phyloP scores from a whole-genome alignment of 1,140 invertebrate species.

The Penaeus vannamei region DNA sequence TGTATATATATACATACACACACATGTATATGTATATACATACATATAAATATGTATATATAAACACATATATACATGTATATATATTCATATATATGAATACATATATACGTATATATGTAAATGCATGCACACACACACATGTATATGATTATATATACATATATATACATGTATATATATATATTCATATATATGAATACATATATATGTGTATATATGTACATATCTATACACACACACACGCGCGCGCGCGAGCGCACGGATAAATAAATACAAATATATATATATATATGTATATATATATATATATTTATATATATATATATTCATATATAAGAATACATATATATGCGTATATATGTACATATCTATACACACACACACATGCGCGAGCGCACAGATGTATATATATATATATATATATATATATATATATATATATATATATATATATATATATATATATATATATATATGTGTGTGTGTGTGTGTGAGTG shows the following conservation, averaged over 20 bases:
- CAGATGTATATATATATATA: too few relatives aligned
- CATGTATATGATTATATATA: background rate
- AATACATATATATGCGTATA: too few relatives aligned
- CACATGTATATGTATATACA: background rate
- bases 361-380: background rate
- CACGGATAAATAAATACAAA: background rate
- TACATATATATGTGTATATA: background rate
- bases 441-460: too few relatives aligned
- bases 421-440: too few relatives aligned
- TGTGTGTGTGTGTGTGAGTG: too few relatives aligned
- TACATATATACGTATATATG: too few relatives aligned
- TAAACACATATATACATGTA: background rate
- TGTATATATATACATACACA: background rate
- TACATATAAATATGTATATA: background rate
- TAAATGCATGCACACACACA: too few relatives aligned
- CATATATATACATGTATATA: background rate
- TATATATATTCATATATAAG: constrained; percentile 20
- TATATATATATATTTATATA: background rate
- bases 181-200: background rate
- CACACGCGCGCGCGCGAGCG: background rate
- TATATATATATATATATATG: too few relatives aligned
- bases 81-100: background rate
- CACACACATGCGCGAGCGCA: too few relatives aligned
- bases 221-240: background rate
- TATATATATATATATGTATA: background rate